A percentile compares a stretch with the other conserved stretches of the same genome.
Conservation (phyloP, 1,140 invertebrate genomes). For the Drosophila mayri region DNA sequence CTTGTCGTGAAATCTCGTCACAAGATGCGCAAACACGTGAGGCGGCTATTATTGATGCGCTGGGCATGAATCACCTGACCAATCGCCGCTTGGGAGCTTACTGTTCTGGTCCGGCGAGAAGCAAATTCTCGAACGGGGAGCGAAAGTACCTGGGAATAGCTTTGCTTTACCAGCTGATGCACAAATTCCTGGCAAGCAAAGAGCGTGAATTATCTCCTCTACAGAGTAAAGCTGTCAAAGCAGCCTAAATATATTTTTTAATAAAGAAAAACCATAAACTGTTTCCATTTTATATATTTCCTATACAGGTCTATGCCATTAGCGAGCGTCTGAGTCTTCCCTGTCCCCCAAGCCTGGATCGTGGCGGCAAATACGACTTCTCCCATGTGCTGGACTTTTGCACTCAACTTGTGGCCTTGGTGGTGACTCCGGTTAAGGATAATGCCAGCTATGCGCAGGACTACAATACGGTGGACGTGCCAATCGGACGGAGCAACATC, state of each 20-base stretch:
- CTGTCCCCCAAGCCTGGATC: constrained; percentile 87
- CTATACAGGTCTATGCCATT: constrained; percentile 93
- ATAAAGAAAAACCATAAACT: background rate
- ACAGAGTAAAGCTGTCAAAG: constrained; percentile 6
- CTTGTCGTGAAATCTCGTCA: constrained; percentile 95
- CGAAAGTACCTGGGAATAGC: constrained; percentile 91
- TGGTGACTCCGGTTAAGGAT: constrained; percentile 86
- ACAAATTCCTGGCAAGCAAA: constrained; percentile 26
- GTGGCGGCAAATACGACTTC: constrained; percentile 90
- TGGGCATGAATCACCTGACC: constrained; percentile 92
- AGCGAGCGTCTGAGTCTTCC: constrained; percentile 94
- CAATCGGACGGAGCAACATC: constrained; percentile 92
- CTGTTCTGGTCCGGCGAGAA: constrained; percentile 88
- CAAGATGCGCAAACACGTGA: constrained; percentile 97
- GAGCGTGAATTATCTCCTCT: constrained; percentile 51
- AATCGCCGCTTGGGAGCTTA: constrained; percentile 94
- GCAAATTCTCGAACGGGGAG: constrained; percentile 89
- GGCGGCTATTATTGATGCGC: constrained; percentile 95
- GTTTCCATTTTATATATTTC: constrained; percentile 46
- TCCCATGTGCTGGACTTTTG: constrained; percentile 96
- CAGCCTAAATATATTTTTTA: constrained; percentile 7
- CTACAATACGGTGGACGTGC: constrained; percentile 81
- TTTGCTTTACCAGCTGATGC: constrained; percentile 89
- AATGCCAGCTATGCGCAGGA: constrained; percentile 67
- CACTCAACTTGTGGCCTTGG: constrained; percentile 89